Conservation (phyloP, 2,888 invertebrate genomes). For the Baccha elongata region DNA sequence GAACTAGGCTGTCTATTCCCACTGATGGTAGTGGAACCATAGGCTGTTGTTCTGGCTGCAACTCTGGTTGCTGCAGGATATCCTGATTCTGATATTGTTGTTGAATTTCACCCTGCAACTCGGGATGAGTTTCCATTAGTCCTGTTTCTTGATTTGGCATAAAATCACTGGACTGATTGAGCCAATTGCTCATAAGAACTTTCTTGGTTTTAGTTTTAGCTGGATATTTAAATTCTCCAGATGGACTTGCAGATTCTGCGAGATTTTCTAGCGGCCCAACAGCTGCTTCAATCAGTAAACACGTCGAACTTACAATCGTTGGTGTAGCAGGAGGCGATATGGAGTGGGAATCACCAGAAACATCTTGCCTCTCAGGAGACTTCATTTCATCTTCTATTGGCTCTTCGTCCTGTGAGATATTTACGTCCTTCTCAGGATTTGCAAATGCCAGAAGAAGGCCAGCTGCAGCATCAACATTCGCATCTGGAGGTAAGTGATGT, state of each 20-base stretch:
- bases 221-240: slow-evolving; percentile 91
- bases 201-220: slow-evolving; percentile 91
- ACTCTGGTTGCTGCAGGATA: slow-evolving; percentile 72
- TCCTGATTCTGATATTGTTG: slow-evolving; percentile 65
- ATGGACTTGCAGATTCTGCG: slow-evolving; percentile 51
- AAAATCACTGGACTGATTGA: slow-evolving; percentile 86
- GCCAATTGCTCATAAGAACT: slow-evolving; percentile 94
- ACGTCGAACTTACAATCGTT: slow-evolving; percentile 87
- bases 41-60: slow-evolving; percentile 75
- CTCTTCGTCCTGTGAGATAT: slow-evolving; percentile 45
- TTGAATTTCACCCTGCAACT: slow-evolving; percentile 72
- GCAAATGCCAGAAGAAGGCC: slow-evolving; percentile 85
- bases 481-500: slow-evolving; percentile 32
- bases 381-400: slow-evolving; percentile 45
- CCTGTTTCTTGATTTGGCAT: slow-evolving; percentile 34
- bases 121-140: slow-evolving; percentile 58
- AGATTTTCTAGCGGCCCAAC: slow-evolving; percentile 88
- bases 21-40: slow-evolving; percentile 78
- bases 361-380: slow-evolving; percentile 74
- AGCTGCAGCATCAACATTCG: slow-evolving; percentile 83
- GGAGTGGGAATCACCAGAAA: slow-evolving; percentile 44
- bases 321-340: slow-evolving; percentile 77
- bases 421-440: slow-evolving; percentile 78
- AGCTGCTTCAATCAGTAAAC: slow-evolving; percentile 91
- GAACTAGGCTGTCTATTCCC: slow-evolving; percentile 85